Conservation (phyloP, 1,140 invertebrate species). For the Lucilia cuprina region DNA sequence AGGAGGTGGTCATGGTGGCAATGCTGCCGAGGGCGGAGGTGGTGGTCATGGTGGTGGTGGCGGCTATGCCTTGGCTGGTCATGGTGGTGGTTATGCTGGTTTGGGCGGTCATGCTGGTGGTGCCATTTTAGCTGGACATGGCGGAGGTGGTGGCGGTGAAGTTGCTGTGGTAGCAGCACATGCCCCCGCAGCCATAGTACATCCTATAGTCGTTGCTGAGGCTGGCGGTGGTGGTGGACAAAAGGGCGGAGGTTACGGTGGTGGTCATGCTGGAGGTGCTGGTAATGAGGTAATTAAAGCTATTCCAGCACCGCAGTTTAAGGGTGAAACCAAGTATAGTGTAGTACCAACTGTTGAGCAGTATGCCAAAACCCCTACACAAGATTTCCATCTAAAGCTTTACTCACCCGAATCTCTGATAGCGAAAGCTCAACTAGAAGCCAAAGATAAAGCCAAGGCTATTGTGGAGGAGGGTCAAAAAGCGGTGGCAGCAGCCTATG, state of each 20-base stretch:
- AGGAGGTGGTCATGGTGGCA: neutral
- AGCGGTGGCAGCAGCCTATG: slow-evolving; percentile 41
- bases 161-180: neutral
- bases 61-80: slow-evolving; percentile 36
- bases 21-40: neutral
- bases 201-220: slow-evolving; percentile 54
- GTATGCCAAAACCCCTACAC: slow-evolving; percentile 14
- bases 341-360: slow-evolving; percentile 11
- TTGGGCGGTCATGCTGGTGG: slow-evolving; percentile 6
- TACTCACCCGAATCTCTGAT: slow-evolving; percentile 5
- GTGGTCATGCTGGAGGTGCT: neutral
- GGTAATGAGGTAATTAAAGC: slow-evolving; percentile 11
- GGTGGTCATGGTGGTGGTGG: slow-evolving; percentile 1
- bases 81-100: neutral
- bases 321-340: neutral
- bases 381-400: slow-evolving; percentile 8
- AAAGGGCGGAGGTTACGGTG: neutral
- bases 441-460: slow-evolving; percentile 13
- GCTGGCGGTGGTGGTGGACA: neutral
- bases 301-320: slow-evolving; percentile 8
- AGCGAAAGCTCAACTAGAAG: slow-evolving; percentile 4
- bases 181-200: slow-evolving; percentile 38
- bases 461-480: slow-evolving; percentile 52
- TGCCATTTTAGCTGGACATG: slow-evolving; percentile 21
- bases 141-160: neutral